Conservation (phyloP, 2,888 invertebrate genomes). For the Synanthedon vespiformis region DNA sequence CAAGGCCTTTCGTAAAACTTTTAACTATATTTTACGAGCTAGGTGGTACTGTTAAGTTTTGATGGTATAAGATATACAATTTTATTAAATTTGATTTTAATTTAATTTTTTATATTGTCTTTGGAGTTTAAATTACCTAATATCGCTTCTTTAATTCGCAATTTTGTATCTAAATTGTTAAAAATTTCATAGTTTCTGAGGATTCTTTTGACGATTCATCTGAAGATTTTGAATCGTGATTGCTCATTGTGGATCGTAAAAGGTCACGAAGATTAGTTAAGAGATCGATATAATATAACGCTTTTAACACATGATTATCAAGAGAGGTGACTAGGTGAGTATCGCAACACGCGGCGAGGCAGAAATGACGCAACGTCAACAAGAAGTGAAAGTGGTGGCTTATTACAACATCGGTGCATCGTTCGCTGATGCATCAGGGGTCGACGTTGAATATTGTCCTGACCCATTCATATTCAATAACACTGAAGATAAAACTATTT, state of each 20-base stretch:
- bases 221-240: too few species aligned
- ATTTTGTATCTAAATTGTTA: too few species aligned
- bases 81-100: too few species aligned
- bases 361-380: conserved; percentile 33
- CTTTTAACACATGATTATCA: conserved; percentile 26
- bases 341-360: conserved; percentile 16
- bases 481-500: neutral
- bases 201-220: too few species aligned
- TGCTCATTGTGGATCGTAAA: too few species aligned
- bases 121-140: too few species aligned
- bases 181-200: too few species aligned
- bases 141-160: too few species aligned
- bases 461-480: neutral
- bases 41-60: too few species aligned
- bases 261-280: conserved; percentile 2
- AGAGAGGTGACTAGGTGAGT: conserved; percentile 6
- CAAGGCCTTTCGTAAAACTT: conserved; percentile 20
- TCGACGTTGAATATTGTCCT: conserved; percentile 5
- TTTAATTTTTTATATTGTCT: too few species aligned
- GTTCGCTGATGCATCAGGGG: conserved; percentile 46
- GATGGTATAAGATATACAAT: too few species aligned
- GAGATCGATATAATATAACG: conserved; percentile 16
- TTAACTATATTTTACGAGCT: neutral
- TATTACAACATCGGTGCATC: conserved; percentile 60
- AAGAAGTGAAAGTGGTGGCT: conserved; percentile 53